Percentiles rank a stretch among this genome's conserved stretches.
phyloP scores from a whole-genome alignment of 1,140 invertebrate genomes.

The Brachionus rubens region DNA sequence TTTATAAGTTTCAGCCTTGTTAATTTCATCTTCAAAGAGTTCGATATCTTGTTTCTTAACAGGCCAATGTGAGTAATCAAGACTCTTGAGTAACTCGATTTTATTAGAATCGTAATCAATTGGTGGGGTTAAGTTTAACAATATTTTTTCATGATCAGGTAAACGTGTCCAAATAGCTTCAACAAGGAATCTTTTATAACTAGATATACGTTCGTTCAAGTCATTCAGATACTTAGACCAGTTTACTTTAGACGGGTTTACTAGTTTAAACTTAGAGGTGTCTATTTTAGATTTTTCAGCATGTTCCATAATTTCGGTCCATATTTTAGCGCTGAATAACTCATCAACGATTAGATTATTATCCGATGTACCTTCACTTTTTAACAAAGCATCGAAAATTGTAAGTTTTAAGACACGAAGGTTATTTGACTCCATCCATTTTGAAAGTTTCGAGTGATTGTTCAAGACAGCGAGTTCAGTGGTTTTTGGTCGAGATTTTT shows the following conservation, averaged over 20 bases:
- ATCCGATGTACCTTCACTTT: background rate
- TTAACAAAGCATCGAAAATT: constrained; percentile 16
- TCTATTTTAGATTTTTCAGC: background rate
- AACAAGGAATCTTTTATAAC: background rate
- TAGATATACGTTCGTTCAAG: background rate
- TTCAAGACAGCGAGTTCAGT: background rate
- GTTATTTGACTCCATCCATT: constrained; percentile 25
- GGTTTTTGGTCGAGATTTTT: background rate
- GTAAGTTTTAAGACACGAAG: background rate
- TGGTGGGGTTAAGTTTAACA: background rate
- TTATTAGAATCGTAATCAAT: constrained; percentile 13
- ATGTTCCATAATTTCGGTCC: constrained; percentile 7
- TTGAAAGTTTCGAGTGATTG: background rate
- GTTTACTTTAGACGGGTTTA: constrained; percentile 30
- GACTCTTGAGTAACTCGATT: background rate
- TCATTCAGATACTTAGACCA: background rate
- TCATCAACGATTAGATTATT: background rate
- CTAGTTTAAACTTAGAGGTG: background rate
- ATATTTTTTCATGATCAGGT: constrained; percentile 31
- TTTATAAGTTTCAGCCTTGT: background rate
- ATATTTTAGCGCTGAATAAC: background rate
- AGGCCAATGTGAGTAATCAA: constrained; percentile 37
- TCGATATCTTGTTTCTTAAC: constrained; percentile 35
- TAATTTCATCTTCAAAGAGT: constrained; percentile 16
- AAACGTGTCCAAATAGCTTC: constrained; percentile 11